Evolutionary conservation across 2,888 invertebrate species (phyloP).

Genomic region (Bugula neritina): DNA sequence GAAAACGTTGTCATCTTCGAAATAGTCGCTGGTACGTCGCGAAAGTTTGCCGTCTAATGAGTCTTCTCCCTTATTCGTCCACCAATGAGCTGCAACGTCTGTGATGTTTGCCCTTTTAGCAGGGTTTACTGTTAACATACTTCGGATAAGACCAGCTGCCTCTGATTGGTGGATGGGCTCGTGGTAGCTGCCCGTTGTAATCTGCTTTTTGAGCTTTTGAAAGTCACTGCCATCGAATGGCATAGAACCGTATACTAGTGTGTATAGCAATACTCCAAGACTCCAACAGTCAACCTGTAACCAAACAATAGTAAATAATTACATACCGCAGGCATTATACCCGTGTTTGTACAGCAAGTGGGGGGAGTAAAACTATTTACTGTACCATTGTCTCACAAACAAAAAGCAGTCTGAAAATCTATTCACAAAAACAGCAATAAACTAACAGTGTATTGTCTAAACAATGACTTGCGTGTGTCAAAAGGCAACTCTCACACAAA

Average conservation of each 20-base stretch:
- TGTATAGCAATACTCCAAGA: conserved; percentile 90
- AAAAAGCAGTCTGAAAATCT: background rate
- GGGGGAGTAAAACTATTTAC: background rate
- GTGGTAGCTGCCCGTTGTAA: conserved; percentile 93
- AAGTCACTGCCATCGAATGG: conserved; percentile 97
- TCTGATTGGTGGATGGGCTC: conserved; percentile 90
- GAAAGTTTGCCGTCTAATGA: conserved; percentile 36
- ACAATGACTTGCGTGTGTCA: background rate
- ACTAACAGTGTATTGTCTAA: background rate
- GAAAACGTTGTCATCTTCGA: conserved; percentile 26
- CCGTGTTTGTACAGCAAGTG: conserved; percentile 7
- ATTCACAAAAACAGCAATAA: background rate
- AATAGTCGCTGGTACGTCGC: conserved; percentile 26
- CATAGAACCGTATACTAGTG: conserved; percentile 98
- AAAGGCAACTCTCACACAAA: background rate
- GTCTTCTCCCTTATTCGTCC: conserved; percentile 68
- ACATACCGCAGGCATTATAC: background rate
- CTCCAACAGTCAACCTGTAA: conserved; percentile 66
- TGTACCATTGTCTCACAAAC: background rate
- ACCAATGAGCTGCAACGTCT: conserved; percentile 91
- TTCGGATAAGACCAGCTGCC: conserved; percentile 85
- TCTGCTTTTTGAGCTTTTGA: conserved; percentile 89
- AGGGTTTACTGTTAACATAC: conserved; percentile 89
- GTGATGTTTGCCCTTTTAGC: conserved; percentile 82
- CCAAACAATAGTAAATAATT: background rate